Conservation (phyloP, 2,888 invertebrate species). For the Schizotus pectinicornis region DNA sequence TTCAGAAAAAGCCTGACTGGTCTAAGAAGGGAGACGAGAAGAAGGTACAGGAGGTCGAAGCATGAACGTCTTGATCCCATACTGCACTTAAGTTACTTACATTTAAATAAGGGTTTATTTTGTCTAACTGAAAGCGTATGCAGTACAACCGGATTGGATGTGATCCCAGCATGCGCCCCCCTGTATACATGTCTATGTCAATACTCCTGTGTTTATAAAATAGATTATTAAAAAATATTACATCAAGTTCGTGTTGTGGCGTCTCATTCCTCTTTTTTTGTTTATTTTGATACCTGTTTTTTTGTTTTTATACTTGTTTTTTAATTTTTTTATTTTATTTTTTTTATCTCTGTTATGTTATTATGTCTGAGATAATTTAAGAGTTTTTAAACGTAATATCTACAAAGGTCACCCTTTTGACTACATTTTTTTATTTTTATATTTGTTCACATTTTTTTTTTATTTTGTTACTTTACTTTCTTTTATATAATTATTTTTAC, state of each 20-base stretch:
- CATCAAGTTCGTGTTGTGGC: constrained; percentile 19
- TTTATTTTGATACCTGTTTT: constrained; percentile 19
- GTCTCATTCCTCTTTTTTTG: constrained; percentile 14
- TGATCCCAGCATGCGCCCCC: constrained; percentile 14
- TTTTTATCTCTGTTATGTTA: neutral
- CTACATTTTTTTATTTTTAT: no score
- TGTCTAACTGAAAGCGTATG: constrained; percentile 29
- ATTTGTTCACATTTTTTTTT: no score
- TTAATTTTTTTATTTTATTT: constrained; percentile 23
- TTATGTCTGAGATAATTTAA: no score
- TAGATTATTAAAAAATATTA: constrained; percentile 32
- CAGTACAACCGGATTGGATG: constrained; percentile 8
- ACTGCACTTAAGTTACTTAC: neutral
- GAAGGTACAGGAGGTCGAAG: constrained; percentile 86
- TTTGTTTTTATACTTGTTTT: constrained; percentile 20
- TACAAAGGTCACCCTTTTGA: no score
- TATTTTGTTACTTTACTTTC: no score
- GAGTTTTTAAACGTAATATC: no score
- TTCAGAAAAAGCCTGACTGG: constrained; percentile 94
- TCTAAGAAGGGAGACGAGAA: constrained; percentile 89
- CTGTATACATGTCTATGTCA: constrained; percentile 38
- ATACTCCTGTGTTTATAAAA: constrained; percentile 31
- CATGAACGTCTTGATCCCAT: constrained; percentile 63
- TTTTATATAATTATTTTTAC: no score
- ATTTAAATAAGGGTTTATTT: constrained; percentile 31